Base-by-base conservation (phyloP, 2,888 invertebrate species). In the Thera britannica region DNA sequence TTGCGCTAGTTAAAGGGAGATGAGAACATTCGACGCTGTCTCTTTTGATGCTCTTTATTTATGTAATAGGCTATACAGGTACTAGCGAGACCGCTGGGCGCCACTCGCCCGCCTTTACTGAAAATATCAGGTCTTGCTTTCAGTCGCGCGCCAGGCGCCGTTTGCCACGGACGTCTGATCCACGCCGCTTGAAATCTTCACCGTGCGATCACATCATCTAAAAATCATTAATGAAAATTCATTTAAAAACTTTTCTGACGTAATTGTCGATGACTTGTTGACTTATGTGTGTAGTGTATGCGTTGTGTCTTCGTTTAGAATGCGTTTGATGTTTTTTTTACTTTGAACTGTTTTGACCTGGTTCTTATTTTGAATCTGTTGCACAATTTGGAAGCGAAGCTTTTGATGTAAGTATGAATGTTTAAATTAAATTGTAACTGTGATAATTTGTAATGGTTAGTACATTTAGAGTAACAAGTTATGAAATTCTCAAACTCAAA, bases 81-180 rank as follows among this genome's bases (percentile, higher is more conserved):
- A 88, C 88, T 87, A 87, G 84, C 68, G 83, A 90, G 90, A 90
- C 90, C 77, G 90, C 89, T 83, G 81, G 90, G 86, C 90, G 90
- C 86, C 88, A 69, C 74, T 70, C 69, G 72, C 74, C 73, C 75
- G 65, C 64, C 63, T 60, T 61, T 58, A 58, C 72, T 70, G 71
- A 71, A 54, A 55, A 72, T 68, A 68, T 73, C 73, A 71, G 73
- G 55, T 64, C 44, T 65, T 73, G 72, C 38, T 9, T 58, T 71
- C 85, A 90, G 91, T 90, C 84, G 90, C 90, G 90, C 86, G 83
- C 76, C 76, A 70, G 72, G 85, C 89, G 90, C 86, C 80, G 80
- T 68, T 65, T 56, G 4, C 49, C 9, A 62, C 72, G 69, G 74
- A 84, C 81, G 89, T 70, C 12, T 52, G n/a, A 0, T 48, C 67